Conservation (phyloP, 2,797 vertebrate species). For the Protosalanx chinensis region DNA sequence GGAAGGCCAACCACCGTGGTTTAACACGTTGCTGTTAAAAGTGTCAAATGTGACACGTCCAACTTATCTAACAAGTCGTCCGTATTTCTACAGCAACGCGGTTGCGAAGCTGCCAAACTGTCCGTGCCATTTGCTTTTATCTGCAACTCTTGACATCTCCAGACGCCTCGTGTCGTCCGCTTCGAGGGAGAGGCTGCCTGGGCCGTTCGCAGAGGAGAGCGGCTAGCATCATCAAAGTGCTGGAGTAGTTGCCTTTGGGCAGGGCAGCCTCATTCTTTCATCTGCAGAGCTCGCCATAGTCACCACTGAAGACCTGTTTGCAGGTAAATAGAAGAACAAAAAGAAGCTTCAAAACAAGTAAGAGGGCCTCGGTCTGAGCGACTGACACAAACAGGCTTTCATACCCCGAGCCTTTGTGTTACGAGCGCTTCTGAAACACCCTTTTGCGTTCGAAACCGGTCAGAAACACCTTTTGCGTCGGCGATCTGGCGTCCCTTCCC, state of each 20-base stretch:
- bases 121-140: neutral
- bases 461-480: too few species aligned
- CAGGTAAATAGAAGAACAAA: slow-evolving; percentile 13
- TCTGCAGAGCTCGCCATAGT: slow-evolving; percentile 4
- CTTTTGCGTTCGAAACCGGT: too few species aligned
- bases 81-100: neutral
- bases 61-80: neutral
- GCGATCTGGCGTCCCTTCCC: too few species aligned
- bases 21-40: too few species aligned
- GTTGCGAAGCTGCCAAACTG: slow-evolving; percentile 15
- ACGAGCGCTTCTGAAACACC: neutral
- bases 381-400: neutral
- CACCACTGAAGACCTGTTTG: slow-evolving; percentile 7
- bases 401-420: slow-evolving; percentile 1
- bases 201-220: neutral
- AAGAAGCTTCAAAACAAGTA: neutral
- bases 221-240: slow-evolving; percentile 9
- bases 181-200: neutral
- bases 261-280: slow-evolving; percentile 9
- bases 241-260: slow-evolving; percentile 8
- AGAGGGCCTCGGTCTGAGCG: neutral
- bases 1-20: too few species aligned
- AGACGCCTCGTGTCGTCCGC: neutral
- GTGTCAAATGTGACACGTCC: too few species aligned
- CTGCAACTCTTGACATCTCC: neutral